These are phyloP conservation scores for Hyposoter dolosus DNA, from an alignment of 2,888 invertebrate genomes.

Conservation along the genomic window DNA sequence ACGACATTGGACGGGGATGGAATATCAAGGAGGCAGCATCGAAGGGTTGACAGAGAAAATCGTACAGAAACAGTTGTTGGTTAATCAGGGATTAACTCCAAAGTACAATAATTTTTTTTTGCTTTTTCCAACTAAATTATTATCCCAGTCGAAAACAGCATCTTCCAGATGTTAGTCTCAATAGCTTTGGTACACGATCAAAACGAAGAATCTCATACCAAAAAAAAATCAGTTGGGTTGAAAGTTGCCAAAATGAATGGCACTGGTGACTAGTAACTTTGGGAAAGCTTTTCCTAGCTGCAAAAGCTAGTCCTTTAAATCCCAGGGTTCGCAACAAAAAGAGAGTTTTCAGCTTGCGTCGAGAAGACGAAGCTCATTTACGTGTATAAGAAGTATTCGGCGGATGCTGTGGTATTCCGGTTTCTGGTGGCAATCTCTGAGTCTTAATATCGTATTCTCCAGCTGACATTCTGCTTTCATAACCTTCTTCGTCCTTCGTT, in stretches of 20 bases:
- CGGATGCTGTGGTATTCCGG: slow-evolving; percentile 21
- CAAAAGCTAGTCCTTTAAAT: background rate
- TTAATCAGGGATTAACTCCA: background rate
- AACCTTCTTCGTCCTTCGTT: slow-evolving; percentile 18
- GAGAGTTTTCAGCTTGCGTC: slow-evolving; percentile 43
- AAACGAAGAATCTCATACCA: background rate
- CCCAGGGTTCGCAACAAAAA: background rate
- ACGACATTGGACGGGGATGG: background rate
- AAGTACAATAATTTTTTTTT: background rate
- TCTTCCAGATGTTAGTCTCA: background rate
- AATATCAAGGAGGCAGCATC: background rate
- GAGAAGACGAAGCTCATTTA: slow-evolving; percentile 58
- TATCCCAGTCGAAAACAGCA: background rate
- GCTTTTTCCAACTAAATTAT: background rate
- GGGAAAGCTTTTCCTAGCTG: background rate
- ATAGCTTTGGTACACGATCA: background rate
- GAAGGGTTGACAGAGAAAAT: background rate
- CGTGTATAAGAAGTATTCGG: slow-evolving; percentile 64
- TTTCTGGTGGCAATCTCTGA: slow-evolving; percentile 1
- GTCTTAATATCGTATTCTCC: slow-evolving; percentile 53
- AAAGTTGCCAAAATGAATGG: background rate
- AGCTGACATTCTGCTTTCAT: slow-evolving; percentile 36
- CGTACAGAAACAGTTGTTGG: background rate
- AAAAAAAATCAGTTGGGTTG: background rate
- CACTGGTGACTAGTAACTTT: background rate